phyloP scores from a whole-genome alignment of 2,888 invertebrate species.

The Euspilapteryx auroguttella region DNA sequence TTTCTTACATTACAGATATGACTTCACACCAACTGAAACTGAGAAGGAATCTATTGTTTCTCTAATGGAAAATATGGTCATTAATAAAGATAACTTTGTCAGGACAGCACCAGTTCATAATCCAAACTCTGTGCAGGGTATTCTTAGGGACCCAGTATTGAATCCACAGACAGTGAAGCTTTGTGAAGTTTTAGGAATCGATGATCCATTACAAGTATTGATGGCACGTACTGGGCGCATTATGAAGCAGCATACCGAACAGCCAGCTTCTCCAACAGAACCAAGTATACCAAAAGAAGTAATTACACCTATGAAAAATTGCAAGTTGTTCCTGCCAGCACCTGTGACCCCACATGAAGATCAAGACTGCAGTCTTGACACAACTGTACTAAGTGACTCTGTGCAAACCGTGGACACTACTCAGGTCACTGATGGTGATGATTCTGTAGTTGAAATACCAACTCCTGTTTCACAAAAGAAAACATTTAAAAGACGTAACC shows the following conservation, averaged over 20 bases:
- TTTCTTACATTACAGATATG: constrained; percentile 58
- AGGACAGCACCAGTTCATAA: constrained; percentile 70
- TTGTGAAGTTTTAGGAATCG: constrained; percentile 71
- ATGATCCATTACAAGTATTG: constrained; percentile 76
- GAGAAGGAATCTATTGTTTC: constrained; percentile 68
- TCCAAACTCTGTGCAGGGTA: constrained; percentile 23
- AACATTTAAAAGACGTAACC: constrained; percentile 41
- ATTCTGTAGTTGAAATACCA: constrained; percentile 14
- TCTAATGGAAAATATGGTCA: constrained; percentile 67
- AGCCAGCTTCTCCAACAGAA: constrained; percentile 4
- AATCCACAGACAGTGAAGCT: constrained; percentile 72
- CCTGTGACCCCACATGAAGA: constrained; percentile 30
- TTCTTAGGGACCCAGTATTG: constrained; percentile 51
- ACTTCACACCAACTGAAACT: constrained; percentile 72
- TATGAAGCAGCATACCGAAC: constrained; percentile 18
- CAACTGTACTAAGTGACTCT: constrained; percentile 4
- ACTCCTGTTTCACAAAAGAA: constrained; percentile 25
- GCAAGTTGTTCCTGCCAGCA: constrained; percentile 34
- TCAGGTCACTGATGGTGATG: constrained; percentile 17
- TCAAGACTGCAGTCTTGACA: background rate
- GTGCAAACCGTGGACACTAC: constrained; percentile 11
- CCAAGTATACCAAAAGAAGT: constrained; percentile 6
- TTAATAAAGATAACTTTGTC: constrained; percentile 76
- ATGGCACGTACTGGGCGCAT: constrained; percentile 50
- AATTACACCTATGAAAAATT: constrained; percentile 23